Percentiles rank a stretch among this genome's conserved stretches.
These are phyloP conservation scores for Tetramorium parvispinum DNA, from an alignment of 1,140 invertebrate genomes.

Conservation along the genomic window DNA sequence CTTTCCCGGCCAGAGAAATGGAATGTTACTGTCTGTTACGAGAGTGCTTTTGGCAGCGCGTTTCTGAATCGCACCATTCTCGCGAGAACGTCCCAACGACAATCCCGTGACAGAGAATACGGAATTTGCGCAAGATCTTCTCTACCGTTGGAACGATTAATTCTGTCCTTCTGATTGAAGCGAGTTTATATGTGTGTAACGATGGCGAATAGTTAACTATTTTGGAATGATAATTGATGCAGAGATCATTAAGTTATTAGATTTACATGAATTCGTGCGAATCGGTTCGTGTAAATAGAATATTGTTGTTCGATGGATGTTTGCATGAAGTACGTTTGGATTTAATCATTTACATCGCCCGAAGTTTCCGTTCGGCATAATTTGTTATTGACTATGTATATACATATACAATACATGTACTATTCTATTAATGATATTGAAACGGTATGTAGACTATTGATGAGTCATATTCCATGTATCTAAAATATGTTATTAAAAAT, in stretches of 20 bases:
- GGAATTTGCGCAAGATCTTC: not conserved
- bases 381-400: conserved; percentile 13
- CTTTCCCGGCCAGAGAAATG: conserved; percentile 52
- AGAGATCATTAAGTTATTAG: conserved; percentile 38
- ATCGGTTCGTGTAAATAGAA: conserved; percentile 37
- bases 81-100: not conserved
- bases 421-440: conserved; percentile 14
- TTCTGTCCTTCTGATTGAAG: conserved; percentile 11
- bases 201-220: not conserved
- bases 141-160: not conserved
- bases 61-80: conserved; percentile 56
- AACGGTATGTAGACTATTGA: not conserved
- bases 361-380: conserved; percentile 27
- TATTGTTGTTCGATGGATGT: conserved; percentile 14
- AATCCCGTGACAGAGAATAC: conserved; percentile 1
- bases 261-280: conserved; percentile 28
- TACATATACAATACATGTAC: not conserved
- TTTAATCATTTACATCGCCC: conserved; percentile 37
- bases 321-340: conserved; percentile 4
- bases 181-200: not conserved
- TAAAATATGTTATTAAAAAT: not conserved
- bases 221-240: conserved; percentile 7
- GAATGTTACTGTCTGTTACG: conserved; percentile 65
- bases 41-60: conserved; percentile 37
- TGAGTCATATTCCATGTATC: not conserved